Base-by-base conservation (phyloP, 2,113 vertebrate genomes). In the Calyptommatus sinebrachiatus region DNA sequence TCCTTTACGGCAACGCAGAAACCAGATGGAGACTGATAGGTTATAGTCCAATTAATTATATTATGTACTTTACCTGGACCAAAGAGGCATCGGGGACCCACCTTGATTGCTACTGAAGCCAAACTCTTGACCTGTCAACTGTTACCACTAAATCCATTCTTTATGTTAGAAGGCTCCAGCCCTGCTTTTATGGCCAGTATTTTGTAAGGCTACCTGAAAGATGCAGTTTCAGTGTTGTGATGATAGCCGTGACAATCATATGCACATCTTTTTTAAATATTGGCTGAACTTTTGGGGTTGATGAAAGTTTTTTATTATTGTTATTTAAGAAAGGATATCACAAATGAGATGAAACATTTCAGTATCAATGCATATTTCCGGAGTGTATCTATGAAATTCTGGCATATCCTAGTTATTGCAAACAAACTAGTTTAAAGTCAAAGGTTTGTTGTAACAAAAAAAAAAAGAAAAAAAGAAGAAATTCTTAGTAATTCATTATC, bases 1-100 rank as follows among this genome's bases (percentile, higher is more conserved):
- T 72, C 82, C 89, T 0, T 11, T 97, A 89, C 93, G 96, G 57
- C 96, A 96, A 80, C 94, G 96, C 69, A 96, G 84, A 78, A 92
- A 85, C 60, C 95, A 94, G 81, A 88, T 18, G 7, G 79, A 84
- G 9, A 85, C 86, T 45, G 77, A 83, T 60, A 91, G 69, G 50
- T 90, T 86, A 1, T 94, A 94, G 82, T 35, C 28, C 75, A 84
- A 46, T 16, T 2, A 1, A n/a, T 28, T 8, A 2, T 24, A 0
- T 41, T 81, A 20, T 24, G 80, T 76, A 66, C 31, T 71, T 83
- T 69, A 71, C 62, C 69, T 24, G 92, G 92, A 90, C 93, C 90
- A 91, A 90, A 93, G 93, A 92, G 84, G 21, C 71, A 29, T 86
- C 82, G 50, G 65, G 72, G 78, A 65, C 46, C 71, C 45, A 74